phyloP scores from a whole-genome alignment of 2,797 vertebrate genomes.

The Clarias pachynema region DNA sequence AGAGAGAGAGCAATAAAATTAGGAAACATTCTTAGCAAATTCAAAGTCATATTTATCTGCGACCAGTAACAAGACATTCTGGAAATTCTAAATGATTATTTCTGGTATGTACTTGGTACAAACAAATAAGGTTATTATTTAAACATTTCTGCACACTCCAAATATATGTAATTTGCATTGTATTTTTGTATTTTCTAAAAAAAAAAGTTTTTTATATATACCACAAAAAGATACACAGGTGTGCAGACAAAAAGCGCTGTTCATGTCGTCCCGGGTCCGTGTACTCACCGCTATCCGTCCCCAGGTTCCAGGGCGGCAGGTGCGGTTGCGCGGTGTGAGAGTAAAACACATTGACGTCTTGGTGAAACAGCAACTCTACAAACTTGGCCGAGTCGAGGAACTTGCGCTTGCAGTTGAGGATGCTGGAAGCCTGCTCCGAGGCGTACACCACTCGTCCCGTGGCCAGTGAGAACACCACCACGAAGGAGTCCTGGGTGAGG shows the following conservation, averaged over 20 bases:
- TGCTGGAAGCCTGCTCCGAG: constrained; percentile 84
- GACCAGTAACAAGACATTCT: not conserved
- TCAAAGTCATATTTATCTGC: not conserved
- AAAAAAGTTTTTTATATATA: too few species aligned
- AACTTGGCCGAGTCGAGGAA: constrained; percentile 82
- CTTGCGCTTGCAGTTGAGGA: constrained; percentile 84
- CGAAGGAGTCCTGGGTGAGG: constrained; percentile 81
- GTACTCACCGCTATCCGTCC: constrained; percentile 76
- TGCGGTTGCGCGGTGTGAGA: constrained; percentile 80
- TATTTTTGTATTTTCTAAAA: not conserved
- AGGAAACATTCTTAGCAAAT: not conserved
- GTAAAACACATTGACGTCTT: constrained; percentile 88
- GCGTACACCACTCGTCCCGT: constrained; percentile 82
- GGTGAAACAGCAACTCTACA: constrained; percentile 86
- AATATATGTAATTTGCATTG: not conserved
- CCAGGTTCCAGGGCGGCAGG: constrained; percentile 82
- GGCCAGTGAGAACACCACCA: constrained; percentile 84
- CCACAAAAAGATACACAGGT: not conserved
- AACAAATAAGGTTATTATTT: not conserved
- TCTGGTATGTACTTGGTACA: not conserved
- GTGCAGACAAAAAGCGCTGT: not conserved
- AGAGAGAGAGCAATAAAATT: not conserved
- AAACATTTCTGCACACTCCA: not conserved
- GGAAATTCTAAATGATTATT: not conserved
- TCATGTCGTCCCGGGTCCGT: not conserved